Percentiles rank a stretch among this genome's conserved stretches.
Evolutionary conservation across 1,140 invertebrate species (phyloP).

Genomic region (Holotrichia oblita): DNA sequence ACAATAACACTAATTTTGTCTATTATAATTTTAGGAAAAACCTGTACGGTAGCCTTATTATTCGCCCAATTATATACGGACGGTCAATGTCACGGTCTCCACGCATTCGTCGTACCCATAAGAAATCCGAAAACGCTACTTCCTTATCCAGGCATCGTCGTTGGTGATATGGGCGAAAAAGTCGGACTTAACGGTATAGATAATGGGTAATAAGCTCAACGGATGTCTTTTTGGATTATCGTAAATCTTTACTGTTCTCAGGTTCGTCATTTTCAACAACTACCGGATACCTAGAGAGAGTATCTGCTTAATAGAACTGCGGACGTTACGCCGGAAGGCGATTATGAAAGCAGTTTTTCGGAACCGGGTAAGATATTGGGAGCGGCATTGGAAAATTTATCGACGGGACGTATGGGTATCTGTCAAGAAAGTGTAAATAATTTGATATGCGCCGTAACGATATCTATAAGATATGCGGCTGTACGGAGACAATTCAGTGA

Average conservation of each 20-base stretch:
- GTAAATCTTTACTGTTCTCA: constrained; percentile 57
- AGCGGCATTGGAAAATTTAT: constrained; percentile 86
- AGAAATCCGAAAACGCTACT: constrained; percentile 78
- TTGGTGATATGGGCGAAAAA: constrained; percentile 91
- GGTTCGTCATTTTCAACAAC: constrained; percentile 89
- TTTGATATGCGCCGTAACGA: constrained; percentile 78
- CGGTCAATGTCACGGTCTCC: constrained; percentile 83
- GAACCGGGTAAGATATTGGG: constrained; percentile 82
- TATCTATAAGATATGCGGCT: constrained; percentile 91
- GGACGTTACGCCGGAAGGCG: constrained; percentile 85
- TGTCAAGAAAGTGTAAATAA: constrained; percentile 79
- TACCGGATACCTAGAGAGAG: constrained; percentile 85
- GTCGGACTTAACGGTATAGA: constrained; percentile 88
- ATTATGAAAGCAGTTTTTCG: constrained; percentile 82
- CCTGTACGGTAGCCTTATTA: constrained; percentile 85
- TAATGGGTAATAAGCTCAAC: constrained; percentile 73
- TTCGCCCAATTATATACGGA: constrained; percentile 89
- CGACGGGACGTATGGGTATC: constrained; percentile 81
- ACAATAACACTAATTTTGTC: too few relatives aligned
- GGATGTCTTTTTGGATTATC: neutral
- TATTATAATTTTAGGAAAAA: constrained; percentile 70
- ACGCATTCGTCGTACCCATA: constrained; percentile 85
- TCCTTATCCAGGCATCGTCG: constrained; percentile 74
- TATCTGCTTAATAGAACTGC: constrained; percentile 89
- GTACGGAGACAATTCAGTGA: constrained; percentile 89